Evolutionary conservation across 2,888 invertebrate genomes (phyloP), one percentile per base, ranked within the genome.

Genomic region (Drosophila ustulata): DNA sequence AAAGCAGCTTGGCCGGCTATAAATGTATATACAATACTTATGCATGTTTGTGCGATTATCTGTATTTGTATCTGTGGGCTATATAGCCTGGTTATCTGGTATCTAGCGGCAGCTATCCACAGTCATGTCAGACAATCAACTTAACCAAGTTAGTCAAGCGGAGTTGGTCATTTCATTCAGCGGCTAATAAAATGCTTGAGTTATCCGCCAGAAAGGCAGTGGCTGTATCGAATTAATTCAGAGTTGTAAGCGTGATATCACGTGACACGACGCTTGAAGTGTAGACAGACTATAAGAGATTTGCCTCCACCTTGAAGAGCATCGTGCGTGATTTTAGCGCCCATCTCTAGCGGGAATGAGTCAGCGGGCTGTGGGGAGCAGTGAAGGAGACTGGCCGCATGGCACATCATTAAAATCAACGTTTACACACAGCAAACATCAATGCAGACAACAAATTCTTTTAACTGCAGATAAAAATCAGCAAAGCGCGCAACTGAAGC

Each of bases 171-270:
- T 84, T 84, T 80, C 88, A 88, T 84, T 84, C 84, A 86, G 75
- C 84, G 87, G 83, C 82, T 90, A 89, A 83, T 89, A 89, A 89
- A 89, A 85, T 81, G 82, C 78, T 78, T 81, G 82, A 88, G 78
- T 89, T 88, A 89, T 86, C 75, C 86, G 70, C 74, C 63, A 55
- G 69, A 74, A 66, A 51, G 55, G 43, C 74, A 55, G 53, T 50
- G 61, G 55, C 57, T 55, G 62, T 30, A 46, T 41, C 41, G 45
- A 28, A 51, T 9, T 26, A 18, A 26, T 45, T 23, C 53, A 30
- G 47, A 4, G 63, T 30, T 49, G 55, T 4, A 3, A 26, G 32
- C 47, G 63, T 49, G 4, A 3, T 9, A 3, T 0, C 7, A 6
- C 49, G 58, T 50, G 58, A 25, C 23, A 23, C 25, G 61, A 37